Percentiles rank a stretch among this genome's conserved stretches.
These are phyloP conservation scores for Drosophila sucinea DNA, from an alignment of 1,140 invertebrate species.

Conservation along the genomic window DNA sequence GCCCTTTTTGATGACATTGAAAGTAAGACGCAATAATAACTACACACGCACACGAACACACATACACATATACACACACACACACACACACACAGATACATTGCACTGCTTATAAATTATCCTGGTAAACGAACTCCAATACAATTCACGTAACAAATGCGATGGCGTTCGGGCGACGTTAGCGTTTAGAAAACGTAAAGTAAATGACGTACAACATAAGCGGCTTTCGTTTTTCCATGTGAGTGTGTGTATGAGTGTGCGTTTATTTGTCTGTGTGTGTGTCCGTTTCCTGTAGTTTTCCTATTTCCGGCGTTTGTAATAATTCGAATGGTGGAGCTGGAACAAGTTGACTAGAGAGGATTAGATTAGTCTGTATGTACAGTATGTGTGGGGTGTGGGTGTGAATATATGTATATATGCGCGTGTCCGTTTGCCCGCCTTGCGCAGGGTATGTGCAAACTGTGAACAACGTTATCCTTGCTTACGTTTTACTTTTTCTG, in stretches of 20 bases:
- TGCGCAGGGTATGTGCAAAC: conserved; percentile 37
- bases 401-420: conserved; percentile 27
- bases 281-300: conserved; percentile 45
- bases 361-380: conserved; percentile 49
- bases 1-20: conserved; percentile 83
- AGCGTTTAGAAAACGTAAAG: conserved; percentile 45
- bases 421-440: conserved; percentile 45
- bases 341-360: conserved; percentile 42
- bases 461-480: conserved; percentile 28
- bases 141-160: conserved; percentile 58
- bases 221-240: conserved; percentile 40
- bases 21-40: conserved; percentile 68
- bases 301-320: conserved; percentile 48
- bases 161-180: conserved; percentile 45
- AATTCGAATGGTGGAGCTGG: conserved; percentile 52
- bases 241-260: conserved; percentile 13
- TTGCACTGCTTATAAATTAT: conserved; percentile 7
- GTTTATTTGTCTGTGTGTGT: conserved; percentile 16
- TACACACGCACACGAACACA: conserved; percentile 27
- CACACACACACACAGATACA: conserved; percentile 15
- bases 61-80: not conserved
- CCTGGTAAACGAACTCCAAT: conserved; percentile 35
- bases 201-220: conserved; percentile 60
- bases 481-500: conserved; percentile 59
- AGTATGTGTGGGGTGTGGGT: conserved; percentile 7